phyloP scores from a whole-genome alignment of 1,140 invertebrate species.

The Trialeurodes vaporariorum region DNA sequence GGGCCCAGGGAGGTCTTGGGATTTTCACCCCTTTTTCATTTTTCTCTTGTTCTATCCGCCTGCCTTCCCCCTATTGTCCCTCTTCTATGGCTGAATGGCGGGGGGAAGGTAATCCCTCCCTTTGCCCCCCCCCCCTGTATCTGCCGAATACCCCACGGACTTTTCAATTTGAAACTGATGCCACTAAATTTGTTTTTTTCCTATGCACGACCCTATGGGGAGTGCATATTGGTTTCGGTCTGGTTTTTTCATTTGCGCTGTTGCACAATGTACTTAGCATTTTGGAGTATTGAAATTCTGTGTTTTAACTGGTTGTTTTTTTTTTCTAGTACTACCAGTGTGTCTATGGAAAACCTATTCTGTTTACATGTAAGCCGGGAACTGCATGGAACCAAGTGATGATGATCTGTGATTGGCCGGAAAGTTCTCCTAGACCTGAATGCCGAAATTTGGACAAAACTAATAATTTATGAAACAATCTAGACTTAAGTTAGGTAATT shows the following conservation, averaged over 20 bases:
- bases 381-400: constrained; percentile 57
- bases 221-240: no score
- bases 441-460: background rate
- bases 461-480: background rate
- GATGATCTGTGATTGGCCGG: constrained; percentile 66
- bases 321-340: constrained; percentile 63
- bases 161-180: background rate
- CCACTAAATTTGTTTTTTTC: background rate
- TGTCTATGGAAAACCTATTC: constrained; percentile 55
- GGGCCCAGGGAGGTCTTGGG: no score
- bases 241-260: no score
- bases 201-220: no score
- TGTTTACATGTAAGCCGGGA: constrained; percentile 54
- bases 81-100: background rate
- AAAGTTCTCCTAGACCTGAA: constrained; percentile 29
- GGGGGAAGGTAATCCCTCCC: background rate
- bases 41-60: no score
- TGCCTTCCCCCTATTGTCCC: no score
- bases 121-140: background rate
- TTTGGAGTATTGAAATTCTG: no score
- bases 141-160: background rate
- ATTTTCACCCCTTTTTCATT: no score
- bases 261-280: no score
- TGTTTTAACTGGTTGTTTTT: constrained; percentile 24
- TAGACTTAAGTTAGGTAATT: no score